Evolutionary conservation across 1,140 invertebrate genomes (phyloP).

Genomic region (Pentalonia nigronervosa): DNA sequence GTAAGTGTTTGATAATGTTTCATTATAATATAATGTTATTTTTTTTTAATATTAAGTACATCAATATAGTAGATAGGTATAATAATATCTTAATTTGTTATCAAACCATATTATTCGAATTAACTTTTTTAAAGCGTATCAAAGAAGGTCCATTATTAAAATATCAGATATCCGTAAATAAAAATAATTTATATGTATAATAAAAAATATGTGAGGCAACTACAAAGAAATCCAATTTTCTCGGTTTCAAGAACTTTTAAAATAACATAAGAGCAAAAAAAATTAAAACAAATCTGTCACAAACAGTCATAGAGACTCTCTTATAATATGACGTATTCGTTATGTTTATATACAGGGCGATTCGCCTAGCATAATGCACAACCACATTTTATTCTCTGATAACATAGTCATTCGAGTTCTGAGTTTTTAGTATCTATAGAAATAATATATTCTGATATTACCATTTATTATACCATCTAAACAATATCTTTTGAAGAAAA

Average conservation of each 20-base stretch:
- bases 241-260: background rate
- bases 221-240: constrained; percentile 1
- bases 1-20: background rate
- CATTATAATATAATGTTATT: background rate
- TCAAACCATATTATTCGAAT: background rate
- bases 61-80: background rate
- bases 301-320: background rate
- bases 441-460: background rate
- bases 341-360: background rate
- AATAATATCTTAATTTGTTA: background rate
- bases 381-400: background rate
- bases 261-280: background rate
- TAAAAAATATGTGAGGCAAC: background rate
- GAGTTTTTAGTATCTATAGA: background rate
- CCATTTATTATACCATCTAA: too few species aligned
- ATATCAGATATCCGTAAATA: background rate
- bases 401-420: background rate
- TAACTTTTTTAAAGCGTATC: background rate
- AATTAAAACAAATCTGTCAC: background rate
- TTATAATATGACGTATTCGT: background rate
- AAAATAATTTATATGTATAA: background rate
- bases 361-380: background rate
- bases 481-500: too few species aligned
- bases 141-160: background rate
- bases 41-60: background rate